phyloP scores from a whole-genome alignment of 2,888 invertebrate species.

The Dynastes maya region DNA sequence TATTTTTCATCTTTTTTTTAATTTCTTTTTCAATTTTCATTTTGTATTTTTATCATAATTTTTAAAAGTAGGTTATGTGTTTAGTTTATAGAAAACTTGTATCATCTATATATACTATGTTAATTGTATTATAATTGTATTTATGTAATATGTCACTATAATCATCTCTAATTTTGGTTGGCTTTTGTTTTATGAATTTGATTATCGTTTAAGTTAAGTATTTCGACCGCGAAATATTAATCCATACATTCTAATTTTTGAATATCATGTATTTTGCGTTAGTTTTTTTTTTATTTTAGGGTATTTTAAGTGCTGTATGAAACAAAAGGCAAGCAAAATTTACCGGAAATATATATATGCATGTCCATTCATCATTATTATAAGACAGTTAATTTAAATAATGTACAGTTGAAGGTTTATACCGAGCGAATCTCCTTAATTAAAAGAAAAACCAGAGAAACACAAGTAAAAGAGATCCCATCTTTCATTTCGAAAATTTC shows the following conservation, averaged over 20 bases:
- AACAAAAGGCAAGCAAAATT: slow-evolving; percentile 61
- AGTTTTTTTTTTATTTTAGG: slow-evolving; percentile 20
- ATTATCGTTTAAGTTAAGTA: slow-evolving; percentile 32
- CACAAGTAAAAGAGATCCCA: slow-evolving; percentile 44
- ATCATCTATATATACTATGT: slow-evolving; percentile 50
- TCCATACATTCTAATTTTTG: slow-evolving; percentile 18
- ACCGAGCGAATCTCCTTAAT: slow-evolving; percentile 64
- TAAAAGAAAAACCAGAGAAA: slow-evolving; percentile 46
- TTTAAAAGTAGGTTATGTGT: slow-evolving; percentile 51
- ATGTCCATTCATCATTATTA: slow-evolving; percentile 62
- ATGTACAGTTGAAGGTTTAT: slow-evolving; percentile 60
- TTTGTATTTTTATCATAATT: slow-evolving; percentile 57
- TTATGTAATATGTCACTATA: slow-evolving; percentile 62
- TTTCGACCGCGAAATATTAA: slow-evolving; percentile 23
- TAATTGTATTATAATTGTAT: slow-evolving; percentile 69
- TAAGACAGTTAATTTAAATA: slow-evolving; percentile 48
- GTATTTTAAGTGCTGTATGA: slow-evolving; percentile 52
- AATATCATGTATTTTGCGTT: not conserved
- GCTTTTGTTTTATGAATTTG: slow-evolving; percentile 61
- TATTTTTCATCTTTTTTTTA: slow-evolving; percentile 57
- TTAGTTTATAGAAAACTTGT: slow-evolving; percentile 49
- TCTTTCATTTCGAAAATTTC: slow-evolving; percentile 33
- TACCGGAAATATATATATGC: slow-evolving; percentile 56
- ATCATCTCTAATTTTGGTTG: slow-evolving; percentile 59
- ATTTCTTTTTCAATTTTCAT: slow-evolving; percentile 50